Base-by-base conservation (phyloP, 2,797 vertebrate genomes). In the Gymnocypris eckloni region DNA sequence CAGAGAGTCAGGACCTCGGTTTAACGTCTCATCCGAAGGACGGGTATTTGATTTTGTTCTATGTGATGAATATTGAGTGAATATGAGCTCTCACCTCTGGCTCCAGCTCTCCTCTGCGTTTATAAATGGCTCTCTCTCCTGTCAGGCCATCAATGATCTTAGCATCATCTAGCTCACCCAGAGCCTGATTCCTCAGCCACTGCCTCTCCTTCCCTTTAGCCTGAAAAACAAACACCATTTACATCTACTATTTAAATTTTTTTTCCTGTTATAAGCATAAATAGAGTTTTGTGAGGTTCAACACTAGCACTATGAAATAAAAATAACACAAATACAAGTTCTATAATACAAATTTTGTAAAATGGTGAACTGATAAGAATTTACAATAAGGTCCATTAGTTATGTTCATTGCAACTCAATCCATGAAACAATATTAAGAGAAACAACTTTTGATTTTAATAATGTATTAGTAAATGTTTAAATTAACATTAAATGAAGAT, bases 171-270 rank as follows among this genome's bases (percentile, higher is more conserved):
- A 99, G 93, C 76, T 99, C 98, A 84, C 98, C 98, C 80, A 97
- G 91, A 25, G 97, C 94, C 92, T 99, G 98, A 91, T 99, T 97
- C 93, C 96, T 97, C 72, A 99, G 89, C 98, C 98, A 99, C 50
- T 99, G 98, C 2, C 98, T 96, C 93, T 99, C 98, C 91, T 98
- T 99, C 39, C 98, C 98, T 93, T 99, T 99, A 59, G 98, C 98
- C 98, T 99, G 89, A 64, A 90, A 93, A n/a, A 81, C 20, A 93
- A 88, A 8, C 45, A 41, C 3, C 22, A 83, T 41, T 52, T 20
- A 52, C 20, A 67, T 50, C 1, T 52, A 45, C 18, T 70, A 15
- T n/a, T n/a, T n/a, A n/a, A n/a, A n/a, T n/a, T n/a, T n/a, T n/a
- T n/a, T n/a, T 73, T 50, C n/a, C 16, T 16, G n/a, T 73, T 73